Evolutionary conservation across 2,113 vertebrate genomes (phyloP).

Genomic region (Laterallus jamaicensis): DNA sequence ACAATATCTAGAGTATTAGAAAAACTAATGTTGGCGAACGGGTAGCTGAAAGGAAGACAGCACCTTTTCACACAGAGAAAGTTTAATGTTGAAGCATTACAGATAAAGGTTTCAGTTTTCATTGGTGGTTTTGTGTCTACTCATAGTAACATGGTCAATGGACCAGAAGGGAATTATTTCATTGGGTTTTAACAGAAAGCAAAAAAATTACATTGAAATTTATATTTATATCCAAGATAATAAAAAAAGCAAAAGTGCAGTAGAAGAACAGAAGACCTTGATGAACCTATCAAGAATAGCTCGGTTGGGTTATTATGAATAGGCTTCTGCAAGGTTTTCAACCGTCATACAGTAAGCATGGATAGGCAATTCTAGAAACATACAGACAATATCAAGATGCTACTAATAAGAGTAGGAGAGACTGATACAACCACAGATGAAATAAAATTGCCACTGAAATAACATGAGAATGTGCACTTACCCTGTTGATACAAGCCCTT

Average conservation of each 20-base stretch:
- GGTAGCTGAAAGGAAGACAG: background rate
- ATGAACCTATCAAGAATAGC: slow-evolving; percentile 13
- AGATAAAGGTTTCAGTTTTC: background rate
- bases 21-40: background rate
- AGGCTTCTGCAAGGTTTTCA: slow-evolving; percentile 29
- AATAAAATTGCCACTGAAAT: background rate
- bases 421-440: background rate
- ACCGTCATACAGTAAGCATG: background rate
- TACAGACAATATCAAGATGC: background rate
- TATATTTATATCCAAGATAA: background rate
- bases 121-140: background rate
- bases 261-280: slow-evolving; percentile 30
- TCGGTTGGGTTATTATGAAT: slow-evolving; percentile 24
- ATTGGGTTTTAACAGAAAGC: slow-evolving; percentile 11
- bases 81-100: background rate
- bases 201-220: slow-evolving; percentile 18
- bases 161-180: slow-evolving; percentile 53
- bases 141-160: slow-evolving; percentile 10
- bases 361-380: background rate
- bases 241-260: slow-evolving; percentile 14
- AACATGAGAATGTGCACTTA: background rate
- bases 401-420: background rate
- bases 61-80: background rate
- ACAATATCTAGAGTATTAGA: slow-evolving; percentile 5
- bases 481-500: background rate